phyloP scores from a whole-genome alignment of 2,888 invertebrate genomes.

The Trachelus troglodyta region DNA sequence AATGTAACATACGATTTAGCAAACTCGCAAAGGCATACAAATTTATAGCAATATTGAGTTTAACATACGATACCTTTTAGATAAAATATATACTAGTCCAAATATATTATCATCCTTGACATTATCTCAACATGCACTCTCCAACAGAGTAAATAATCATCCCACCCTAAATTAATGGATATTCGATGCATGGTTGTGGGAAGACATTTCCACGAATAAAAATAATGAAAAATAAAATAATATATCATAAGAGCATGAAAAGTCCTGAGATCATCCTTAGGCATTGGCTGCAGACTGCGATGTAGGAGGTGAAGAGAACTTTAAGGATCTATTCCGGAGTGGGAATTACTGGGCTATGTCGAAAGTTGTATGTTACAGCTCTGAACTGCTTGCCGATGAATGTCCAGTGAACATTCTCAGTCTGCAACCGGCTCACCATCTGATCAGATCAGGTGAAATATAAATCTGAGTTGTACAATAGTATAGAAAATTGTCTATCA shows the following conservation, averaged over 20 bases:
- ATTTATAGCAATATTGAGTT: background rate
- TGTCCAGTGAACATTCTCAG: constrained; percentile 47
- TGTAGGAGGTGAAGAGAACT: background rate
- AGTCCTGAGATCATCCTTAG: background rate
- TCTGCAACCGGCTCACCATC: constrained; percentile 46
- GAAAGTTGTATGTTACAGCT: constrained; percentile 32
- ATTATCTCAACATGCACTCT: background rate
- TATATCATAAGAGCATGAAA: background rate
- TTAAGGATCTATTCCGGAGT: background rate
- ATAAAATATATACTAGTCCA: background rate
- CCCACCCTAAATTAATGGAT: background rate
- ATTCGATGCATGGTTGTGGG: no score
- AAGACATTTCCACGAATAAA: no score
- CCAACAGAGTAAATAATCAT: background rate
- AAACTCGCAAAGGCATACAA: background rate
- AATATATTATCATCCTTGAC: background rate
- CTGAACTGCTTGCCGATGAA: constrained; percentile 41
- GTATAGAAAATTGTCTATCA: background rate
- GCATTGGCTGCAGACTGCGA: background rate
- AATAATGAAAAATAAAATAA: no score
- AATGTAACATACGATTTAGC: background rate
- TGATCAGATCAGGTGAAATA: constrained; percentile 29
- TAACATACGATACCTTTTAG: background rate
- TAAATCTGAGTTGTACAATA: background rate
- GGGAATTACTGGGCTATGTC: background rate